Conservation (phyloP, 2,888 invertebrate genomes). For the Machimus atricapillus region DNA sequence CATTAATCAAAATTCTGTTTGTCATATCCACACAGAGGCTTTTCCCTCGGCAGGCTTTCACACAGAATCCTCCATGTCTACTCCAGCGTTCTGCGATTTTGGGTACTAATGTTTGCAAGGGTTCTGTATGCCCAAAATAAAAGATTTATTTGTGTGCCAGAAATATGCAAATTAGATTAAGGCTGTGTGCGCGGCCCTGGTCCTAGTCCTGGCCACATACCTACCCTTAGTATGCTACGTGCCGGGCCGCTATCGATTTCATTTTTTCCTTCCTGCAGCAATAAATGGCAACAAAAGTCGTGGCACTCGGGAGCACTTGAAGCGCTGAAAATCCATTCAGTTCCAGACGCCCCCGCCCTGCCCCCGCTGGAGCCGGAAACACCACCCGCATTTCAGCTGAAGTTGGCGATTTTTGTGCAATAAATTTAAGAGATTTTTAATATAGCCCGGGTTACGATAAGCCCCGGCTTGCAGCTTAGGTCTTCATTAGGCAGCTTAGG, state of each 20-base stretch:
- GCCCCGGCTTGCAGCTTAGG: neutral
- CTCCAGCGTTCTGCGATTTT: slow-evolving; percentile 9
- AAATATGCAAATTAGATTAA: slow-evolving; percentile 40
- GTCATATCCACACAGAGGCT: slow-evolving; percentile 28
- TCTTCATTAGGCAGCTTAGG: slow-evolving; percentile 11
- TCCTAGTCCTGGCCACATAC: neutral
- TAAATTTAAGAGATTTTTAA: slow-evolving; percentile 32
- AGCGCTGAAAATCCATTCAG: slow-evolving; percentile 12
- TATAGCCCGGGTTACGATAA: slow-evolving; percentile 3
- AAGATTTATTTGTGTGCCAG: slow-evolving; percentile 39
- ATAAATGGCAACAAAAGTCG: slow-evolving; percentile 29
- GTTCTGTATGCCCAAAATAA: slow-evolving; percentile 32
- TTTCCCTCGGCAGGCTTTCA: neutral
- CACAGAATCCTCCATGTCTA: slow-evolving; percentile 3
- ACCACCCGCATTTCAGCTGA: neutral
- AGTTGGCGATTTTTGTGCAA: slow-evolving; percentile 35
- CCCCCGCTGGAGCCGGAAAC: neutral
- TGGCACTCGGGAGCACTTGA: slow-evolving; percentile 19
- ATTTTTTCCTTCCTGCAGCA: slow-evolving; percentile 29
- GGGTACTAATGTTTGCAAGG: slow-evolving; percentile 29
- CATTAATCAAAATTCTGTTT: slow-evolving; percentile 40
- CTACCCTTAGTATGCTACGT: neutral
- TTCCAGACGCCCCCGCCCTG: neutral
- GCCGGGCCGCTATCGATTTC: slow-evolving; percentile 22
- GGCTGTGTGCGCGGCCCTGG: slow-evolving; percentile 12